Evolutionary conservation across 2,888 invertebrate species (phyloP), one percentile per base, ranked within the genome.

Genomic region (Ornithoptera priamus): DNA sequence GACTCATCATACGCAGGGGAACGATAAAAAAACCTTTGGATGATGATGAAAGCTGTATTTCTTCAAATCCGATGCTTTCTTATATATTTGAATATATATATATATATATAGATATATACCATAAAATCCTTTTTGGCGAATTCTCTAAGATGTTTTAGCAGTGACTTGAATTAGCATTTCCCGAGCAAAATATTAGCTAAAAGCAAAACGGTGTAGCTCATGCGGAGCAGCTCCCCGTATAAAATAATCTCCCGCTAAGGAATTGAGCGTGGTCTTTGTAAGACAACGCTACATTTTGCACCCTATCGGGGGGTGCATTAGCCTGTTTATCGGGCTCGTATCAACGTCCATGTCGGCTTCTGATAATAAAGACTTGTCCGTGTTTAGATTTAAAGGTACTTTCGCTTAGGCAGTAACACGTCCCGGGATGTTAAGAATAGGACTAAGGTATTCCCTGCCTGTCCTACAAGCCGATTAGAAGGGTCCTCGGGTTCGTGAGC

Each of bases 131-230:
- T 53, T 18, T n/a, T 18, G 18, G 53, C 18, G n/a, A 53, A n/a
- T 53, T 18, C 53, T 17, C n/a, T 18, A 53, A n/a, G 17, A 53
- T 1, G 17, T 65, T 65, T 65, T 39, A 62, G 57, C 62, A 72
- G 67, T 59, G 67, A 68, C 73, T 72, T 59, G 69, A 69, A 69
- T 59, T 64, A 64, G 68, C 69, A 62, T 67, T 50, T 46, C 46
- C 70, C 70, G 72, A 71, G 69, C 72, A 80, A 81, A 82, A 82
- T 85, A 85, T 85, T 82, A 85, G 81, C 83, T 88, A 86, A 88
- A 83, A 88, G 87, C 84, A 82, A 87, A 88, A 84, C 86, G 81
- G 76, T 87, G 87, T 87, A 50, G 36, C 57, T 24, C 74, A 75
- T 79, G 69, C 78, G 70, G 75, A 77, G 78, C 74, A 77, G 77